A percentile compares a stretch with the other conserved stretches of the same genome.
phyloP scores from a whole-genome alignment of 2,113 vertebrate species.

The Corythornis vintsioides region DNA sequence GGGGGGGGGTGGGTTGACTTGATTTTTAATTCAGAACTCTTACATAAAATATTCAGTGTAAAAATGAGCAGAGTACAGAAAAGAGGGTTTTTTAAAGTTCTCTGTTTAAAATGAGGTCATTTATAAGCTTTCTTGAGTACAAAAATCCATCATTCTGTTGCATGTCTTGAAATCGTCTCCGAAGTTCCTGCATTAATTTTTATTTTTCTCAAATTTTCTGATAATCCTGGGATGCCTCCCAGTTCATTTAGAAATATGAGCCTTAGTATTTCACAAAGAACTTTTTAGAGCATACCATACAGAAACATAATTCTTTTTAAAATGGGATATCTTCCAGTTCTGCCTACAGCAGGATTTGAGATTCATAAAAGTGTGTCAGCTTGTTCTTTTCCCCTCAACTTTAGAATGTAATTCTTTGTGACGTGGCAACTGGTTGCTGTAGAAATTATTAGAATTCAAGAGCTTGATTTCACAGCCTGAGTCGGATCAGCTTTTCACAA shows the following conservation, averaged over 20 bases:
- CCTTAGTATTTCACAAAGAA: not conserved
- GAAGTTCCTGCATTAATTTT: not conserved
- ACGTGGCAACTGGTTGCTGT: not conserved
- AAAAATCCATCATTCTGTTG: slow-evolving; percentile 20
- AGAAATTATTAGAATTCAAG: slow-evolving; percentile 14
- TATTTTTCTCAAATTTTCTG: not conserved
- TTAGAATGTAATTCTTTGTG: not conserved
- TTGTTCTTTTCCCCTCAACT: not conserved
- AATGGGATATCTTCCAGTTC: not conserved
- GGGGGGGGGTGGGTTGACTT: not conserved
- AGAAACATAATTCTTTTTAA: not conserved
- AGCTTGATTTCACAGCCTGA: slow-evolving; percentile 39
- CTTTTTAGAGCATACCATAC: not conserved
- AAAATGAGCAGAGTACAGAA: slow-evolving; percentile 26
- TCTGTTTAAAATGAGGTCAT: slow-evolving; percentile 45
- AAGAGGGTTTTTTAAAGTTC: not conserved
- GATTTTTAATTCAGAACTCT: slow-evolving; percentile 48
- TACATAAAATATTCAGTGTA: slow-evolving; percentile 23
- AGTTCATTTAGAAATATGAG: not conserved
- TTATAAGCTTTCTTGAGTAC: slow-evolving; percentile 23
- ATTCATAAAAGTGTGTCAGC: not conserved
- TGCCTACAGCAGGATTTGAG: not conserved
- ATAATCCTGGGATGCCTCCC: not conserved
- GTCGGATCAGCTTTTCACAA: slow-evolving; percentile 26
- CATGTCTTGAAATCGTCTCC: not conserved